Evolutionary conservation across 2,113 vertebrate species (phyloP).

Genomic region (Eulacestoma nigropectus): DNA sequence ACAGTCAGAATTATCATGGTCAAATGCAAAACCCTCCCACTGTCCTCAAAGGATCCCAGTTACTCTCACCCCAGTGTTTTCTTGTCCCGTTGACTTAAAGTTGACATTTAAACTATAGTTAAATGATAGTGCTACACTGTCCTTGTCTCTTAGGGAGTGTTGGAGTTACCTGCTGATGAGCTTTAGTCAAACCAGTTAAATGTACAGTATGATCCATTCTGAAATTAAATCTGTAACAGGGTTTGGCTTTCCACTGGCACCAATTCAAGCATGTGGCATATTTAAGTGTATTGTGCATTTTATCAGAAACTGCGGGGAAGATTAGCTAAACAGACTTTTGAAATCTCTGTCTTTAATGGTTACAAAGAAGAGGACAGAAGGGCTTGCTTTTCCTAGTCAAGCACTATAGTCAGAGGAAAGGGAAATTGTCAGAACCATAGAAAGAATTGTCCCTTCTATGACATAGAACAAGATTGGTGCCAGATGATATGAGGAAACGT

Average conservation of each 20-base stretch:
- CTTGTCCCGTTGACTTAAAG: neutral
- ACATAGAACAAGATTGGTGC: neutral
- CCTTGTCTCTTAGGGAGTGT: neutral
- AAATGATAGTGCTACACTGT: fast-evolving
- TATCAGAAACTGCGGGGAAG: neutral
- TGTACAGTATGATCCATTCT: neutral
- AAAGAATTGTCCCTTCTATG: neutral
- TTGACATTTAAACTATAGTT: neutral
- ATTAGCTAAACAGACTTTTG: neutral
- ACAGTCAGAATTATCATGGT: neutral
- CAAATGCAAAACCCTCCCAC: neutral
- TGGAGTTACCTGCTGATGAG: neutral
- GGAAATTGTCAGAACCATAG: neutral
- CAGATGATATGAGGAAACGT: neutral
- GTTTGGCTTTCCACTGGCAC: neutral
- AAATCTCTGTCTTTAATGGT: neutral
- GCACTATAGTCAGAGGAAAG: neutral
- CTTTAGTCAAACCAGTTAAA: neutral
- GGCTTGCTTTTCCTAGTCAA: neutral
- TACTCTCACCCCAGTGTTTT: neutral
- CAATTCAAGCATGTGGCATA: neutral
- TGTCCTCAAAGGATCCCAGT: neutral
- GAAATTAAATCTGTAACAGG: neutral
- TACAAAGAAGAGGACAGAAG: neutral
- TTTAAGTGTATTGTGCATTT: neutral